Base-by-base conservation (phyloP, 2,888 invertebrate species). In the Pyrocoelia pectoralis region DNA sequence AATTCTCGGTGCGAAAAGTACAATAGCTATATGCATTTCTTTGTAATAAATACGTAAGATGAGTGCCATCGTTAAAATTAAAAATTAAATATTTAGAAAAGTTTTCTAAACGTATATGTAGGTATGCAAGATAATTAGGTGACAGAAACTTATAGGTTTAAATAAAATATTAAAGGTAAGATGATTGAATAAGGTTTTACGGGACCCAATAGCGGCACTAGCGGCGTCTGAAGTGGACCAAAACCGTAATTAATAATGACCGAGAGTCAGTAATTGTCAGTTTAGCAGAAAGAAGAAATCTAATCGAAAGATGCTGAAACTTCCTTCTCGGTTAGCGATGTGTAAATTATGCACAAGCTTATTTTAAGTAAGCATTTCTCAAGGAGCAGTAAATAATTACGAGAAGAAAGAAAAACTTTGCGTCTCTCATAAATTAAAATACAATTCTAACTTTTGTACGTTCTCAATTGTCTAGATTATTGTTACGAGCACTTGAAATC, bases 241-340 rank as follows among this genome's bases (percentile, higher is more conserved):
- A 69, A 69, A 58, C 63, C 65, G 69, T 70, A 71, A 72, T 71
- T 72, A 71, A n/a, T n/a, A n/a, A 71, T 71, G 67, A 65, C 70
- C 69, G 58, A 65, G 60, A 61, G 63, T 65, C 70, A 68, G 66
- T 71, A 71, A 71, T 71, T 69, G 70, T 70, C 72, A 71, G 70
- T 70, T 71, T 63, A 70, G 63, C 67, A 69, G 24, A 24, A 24
- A 68, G 68, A 69, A 68, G 68, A 70, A 70, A 71, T 72, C 69
- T 70, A 70, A 71, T 72, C 68, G 68, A 66, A 56, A 63, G n/a
- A 57, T 58, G 61, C 58, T 62, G 61, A 54, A 52, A 66, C 65
- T 56, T 70, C 61, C 58, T 57, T 43, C 41, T 33, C 41, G 54
- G 24, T 38, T 58, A 58, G 63, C 61, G 50, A 54, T 55, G 63